Percentiles rank a stretch among this genome's conserved stretches.
phyloP scores from a whole-genome alignment of 2,888 invertebrate species.

The Scaptodrosophila latifasciaeformis region DNA sequence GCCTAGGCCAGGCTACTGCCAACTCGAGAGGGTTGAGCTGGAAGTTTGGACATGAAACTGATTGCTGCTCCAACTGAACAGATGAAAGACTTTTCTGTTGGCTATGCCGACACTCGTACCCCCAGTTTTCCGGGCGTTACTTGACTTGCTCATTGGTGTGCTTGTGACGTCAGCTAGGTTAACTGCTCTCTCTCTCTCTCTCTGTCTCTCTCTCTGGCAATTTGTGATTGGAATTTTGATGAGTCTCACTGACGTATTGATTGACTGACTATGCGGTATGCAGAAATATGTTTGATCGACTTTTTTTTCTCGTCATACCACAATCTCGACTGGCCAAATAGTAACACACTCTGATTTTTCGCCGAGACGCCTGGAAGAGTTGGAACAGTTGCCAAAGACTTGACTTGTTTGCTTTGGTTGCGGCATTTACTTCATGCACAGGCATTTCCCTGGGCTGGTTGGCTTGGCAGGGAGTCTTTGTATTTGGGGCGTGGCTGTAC shows the following conservation, averaged over 20 bases:
- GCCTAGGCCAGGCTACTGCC: slow-evolving; percentile 44
- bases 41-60: too few species aligned
- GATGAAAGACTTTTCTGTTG: neutral
- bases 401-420: slow-evolving; percentile 9
- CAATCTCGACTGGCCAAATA: too few species aligned
- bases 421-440: slow-evolving; percentile 26
- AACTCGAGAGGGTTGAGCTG: slow-evolving; percentile 7
- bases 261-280: slow-evolving; percentile 31
- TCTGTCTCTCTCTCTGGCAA: slow-evolving; percentile 47
- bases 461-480: neutral
- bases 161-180: slow-evolving; percentile 22
- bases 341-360: too few species aligned
- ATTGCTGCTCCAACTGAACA: too few species aligned
- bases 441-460: slow-evolving; percentile 17
- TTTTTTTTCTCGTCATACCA: too few species aligned
- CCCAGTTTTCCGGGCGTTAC: slow-evolving; percentile 12
- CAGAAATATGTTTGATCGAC: slow-evolving; percentile 24
- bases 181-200: slow-evolving; percentile 8
- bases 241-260: slow-evolving; percentile 59
- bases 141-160: neutral
- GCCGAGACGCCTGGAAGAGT: slow-evolving; percentile 43
- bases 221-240: slow-evolving; percentile 70
- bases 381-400: slow-evolving; percentile 29
- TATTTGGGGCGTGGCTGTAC: slow-evolving; percentile 12
- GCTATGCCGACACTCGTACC: slow-evolving; percentile 4